Percentiles rank a stretch among this genome's conserved stretches.
These are phyloP conservation scores for Mallotus villosus DNA, from an alignment of 2,797 vertebrate species.

Conservation along the genomic window DNA sequence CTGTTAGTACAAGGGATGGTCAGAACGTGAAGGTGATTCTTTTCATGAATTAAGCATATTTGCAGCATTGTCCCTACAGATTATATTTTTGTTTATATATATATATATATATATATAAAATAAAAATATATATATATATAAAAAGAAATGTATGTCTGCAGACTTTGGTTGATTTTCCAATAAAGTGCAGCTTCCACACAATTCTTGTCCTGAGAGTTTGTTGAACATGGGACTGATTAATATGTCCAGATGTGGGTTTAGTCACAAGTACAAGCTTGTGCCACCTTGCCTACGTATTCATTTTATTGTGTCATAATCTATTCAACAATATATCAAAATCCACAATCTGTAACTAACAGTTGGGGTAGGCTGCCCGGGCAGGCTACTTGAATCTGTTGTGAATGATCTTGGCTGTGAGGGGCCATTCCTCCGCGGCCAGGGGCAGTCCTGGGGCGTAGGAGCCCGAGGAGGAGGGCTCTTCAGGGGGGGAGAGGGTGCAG, in stretches of 20 bases:
- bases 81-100: slow-evolving; percentile 94
- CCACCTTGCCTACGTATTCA: not conserved
- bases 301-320: not conserved
- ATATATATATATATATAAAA: slow-evolving; percentile 69
- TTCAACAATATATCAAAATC: not conserved
- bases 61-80: slow-evolving; percentile 93
- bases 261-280: no score
- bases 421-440: slow-evolving; percentile 20
- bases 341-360: not conserved
- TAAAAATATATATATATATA: slow-evolving; percentile 79
- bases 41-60: slow-evolving; percentile 86
- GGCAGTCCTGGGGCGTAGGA: slow-evolving; percentile 26
- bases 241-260: no score
- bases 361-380: not conserved
- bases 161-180: slow-evolving; percentile 91
- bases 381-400: slow-evolving; percentile 54
- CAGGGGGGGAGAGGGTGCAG: slow-evolving; percentile 42
- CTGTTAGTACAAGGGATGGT: slow-evolving; percentile 48
- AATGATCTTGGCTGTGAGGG: slow-evolving; percentile 69
- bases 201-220: not conserved
- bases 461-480: slow-evolving; percentile 23
- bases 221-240: not conserved
- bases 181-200: slow-evolving; percentile 98
- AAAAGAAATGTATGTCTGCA: slow-evolving; percentile 86
- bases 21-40: slow-evolving; percentile 84